Evolutionary conservation across 23 tunicate genomes (phyloP), one percentile per base, ranked within the genome.

Genomic region (Halocynthia roretzi): DNA sequence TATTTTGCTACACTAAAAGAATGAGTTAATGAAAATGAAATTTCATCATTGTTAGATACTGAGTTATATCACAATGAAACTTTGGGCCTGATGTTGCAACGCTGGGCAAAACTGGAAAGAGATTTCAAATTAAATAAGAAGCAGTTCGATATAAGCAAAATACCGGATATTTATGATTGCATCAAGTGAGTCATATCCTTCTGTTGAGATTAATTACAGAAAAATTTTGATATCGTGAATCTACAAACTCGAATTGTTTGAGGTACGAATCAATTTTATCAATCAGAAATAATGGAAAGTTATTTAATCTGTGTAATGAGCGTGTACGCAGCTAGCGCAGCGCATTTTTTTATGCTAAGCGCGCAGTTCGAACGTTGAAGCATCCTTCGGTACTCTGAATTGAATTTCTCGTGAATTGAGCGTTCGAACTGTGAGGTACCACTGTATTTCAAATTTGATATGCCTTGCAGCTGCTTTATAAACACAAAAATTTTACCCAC

Each of bases 111-210:
- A 68, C 72, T 94, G 64, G 95, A 94, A 67, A 84, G 70, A 55
- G 99, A 94, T 76, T 94, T 94, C 58, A 81, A 81, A 56, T 63
- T 81, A 21, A 67, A 72, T 40, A 81, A 77, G 75, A 78, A 74
- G 55, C 22, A 51, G 52, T 94, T 77, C 71, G 99, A 94, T 76
- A 88, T 94, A 61, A 87, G 95, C 76, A 94, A 94, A 66, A 88
- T 94, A 56, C 99, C 99, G 6, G 99, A 94, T 66, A 87, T 94
- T 49, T 94, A 94, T 67, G 99, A 94, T 61, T 87, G 95, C 69
- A 88, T 94, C 68, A 94, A 94, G 95, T 92, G 55, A 76, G 87
- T 74, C 6, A 51, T 44, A 0, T 78, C 5, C 23, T n/a, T 11
- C 11, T 15, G 2, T 23, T 67, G 71, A n/a, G 11, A 67, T n/a